Evolutionary conservation across 1,140 invertebrate species (phyloP), one percentile per base, ranked within the genome.

Genomic region (Theocolax elegans): DNA sequence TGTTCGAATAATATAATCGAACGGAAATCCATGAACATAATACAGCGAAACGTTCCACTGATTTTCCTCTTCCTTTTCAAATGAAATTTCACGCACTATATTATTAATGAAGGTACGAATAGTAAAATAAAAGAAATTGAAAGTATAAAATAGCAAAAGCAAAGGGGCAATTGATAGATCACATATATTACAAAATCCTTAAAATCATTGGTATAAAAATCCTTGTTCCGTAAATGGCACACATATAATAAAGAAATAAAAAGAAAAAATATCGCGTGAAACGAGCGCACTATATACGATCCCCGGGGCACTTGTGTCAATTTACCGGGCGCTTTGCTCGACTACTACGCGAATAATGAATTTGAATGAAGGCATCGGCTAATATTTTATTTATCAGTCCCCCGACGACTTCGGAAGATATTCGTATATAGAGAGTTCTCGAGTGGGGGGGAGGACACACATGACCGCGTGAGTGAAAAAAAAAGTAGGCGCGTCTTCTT

Each of bases 351-450:
- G 79, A 82, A 80, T 80, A 82, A 79, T 82, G 76, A 79, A 79
- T 81, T 79, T 77, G 76, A 78, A 83, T 79, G 72, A 76, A 72
- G 63, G 12, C 58, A 67, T 75, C 74, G 72, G 73, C 76, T 77
- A 80, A 81, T 82, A 81, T 80, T 84, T 84, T 82, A 80, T 80
- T 82, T 81, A 83, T 82, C 80, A 76, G 69, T n/a, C 46, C 42
- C 10, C 10, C 31, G 31, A 6, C 4, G 31, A 6, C 31, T 35
- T 10, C 4, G 10, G n/a, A n/a, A 35, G 10, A 35, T 6, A 35
- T 35, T 35, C 3, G 15, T 3, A 17, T 9, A 44, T 6, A 17
- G 42, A 13, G 31, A 35, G n/a, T n/a, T n/a, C n/a, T n/a, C 40
- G 21, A 44, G 56, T n/a, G 21, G 13, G 17, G 56, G 31, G 19